Percentiles rank a stretch among this genome's conserved stretches.
Conservation (phyloP, 2,113 vertebrate genomes). For the Azemiops feae region DNA sequence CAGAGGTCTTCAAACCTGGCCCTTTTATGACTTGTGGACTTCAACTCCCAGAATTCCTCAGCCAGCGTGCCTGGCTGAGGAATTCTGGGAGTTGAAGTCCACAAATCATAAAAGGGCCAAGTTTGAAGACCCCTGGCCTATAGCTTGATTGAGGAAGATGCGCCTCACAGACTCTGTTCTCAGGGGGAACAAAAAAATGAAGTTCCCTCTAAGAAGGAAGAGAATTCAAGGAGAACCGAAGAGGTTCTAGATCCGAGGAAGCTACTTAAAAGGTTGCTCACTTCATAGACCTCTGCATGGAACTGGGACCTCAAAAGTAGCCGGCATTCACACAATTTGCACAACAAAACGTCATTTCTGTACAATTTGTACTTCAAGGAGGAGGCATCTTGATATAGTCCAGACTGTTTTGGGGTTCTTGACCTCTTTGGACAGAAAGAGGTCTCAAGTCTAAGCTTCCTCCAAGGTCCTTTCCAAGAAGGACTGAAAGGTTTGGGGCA, state of each 20-base stretch:
- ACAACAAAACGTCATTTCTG: neutral
- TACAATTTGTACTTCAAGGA: too few species aligned
- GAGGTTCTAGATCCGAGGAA: neutral
- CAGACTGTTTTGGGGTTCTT: neutral
- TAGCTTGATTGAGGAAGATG: neutral
- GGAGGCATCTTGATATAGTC: neutral
- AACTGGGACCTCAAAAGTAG: neutral
- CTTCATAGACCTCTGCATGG: neutral
- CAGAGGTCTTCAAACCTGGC: too few species aligned
- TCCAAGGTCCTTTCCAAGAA: accelerated
- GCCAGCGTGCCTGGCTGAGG: too few species aligned
- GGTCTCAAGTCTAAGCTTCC: neutral
- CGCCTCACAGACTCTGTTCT: neutral
- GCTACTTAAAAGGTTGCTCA: neutral
- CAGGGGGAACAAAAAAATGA: neutral
- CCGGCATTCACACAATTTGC: neutral
- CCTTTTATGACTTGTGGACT: too few species aligned
- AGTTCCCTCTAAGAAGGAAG: neutral
- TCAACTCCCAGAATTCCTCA: too few species aligned
- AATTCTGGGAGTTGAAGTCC: too few species aligned
- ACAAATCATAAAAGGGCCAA: too few species aligned
- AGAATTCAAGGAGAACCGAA: neutral
- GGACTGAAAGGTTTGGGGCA: slow-evolving; percentile 18
- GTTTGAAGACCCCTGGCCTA: neutral
- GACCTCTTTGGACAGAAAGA: neutral